These are phyloP conservation scores for Malurus alboscapulatus DNA, from an alignment of 2,113 vertebrate genomes.

Conservation along the genomic window DNA sequence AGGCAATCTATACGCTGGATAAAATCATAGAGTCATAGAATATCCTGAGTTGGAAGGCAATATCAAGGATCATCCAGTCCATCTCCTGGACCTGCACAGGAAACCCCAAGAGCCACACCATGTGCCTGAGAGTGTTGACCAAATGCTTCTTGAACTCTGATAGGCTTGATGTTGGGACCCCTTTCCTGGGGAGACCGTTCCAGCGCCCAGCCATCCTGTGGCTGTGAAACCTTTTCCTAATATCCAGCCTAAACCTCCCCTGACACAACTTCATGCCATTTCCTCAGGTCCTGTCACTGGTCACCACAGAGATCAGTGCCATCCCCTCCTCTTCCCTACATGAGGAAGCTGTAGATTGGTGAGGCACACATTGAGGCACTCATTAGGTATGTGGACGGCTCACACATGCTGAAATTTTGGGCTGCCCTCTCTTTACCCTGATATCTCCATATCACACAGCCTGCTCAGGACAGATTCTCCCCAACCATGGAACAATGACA, in stretches of 20 bases:
- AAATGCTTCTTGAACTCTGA: not conserved
- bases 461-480: not conserved
- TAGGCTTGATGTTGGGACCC: not conserved
- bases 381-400: not conserved
- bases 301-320: not conserved
- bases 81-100: not conserved
- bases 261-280: not conserved
- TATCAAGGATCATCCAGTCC: not conserved
- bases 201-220: rapidly evolving
- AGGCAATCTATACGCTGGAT: not conserved
- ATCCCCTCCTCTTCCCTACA: not conserved
- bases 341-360: not conserved
- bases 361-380: not conserved
- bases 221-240: not conserved
- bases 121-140: not conserved
- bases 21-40: not conserved
- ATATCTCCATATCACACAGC: not conserved
- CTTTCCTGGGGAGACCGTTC: not conserved
- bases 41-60: not conserved
- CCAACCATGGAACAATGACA: not conserved
- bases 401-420: not conserved
- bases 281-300: not conserved
- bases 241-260: not conserved
- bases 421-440: not conserved
- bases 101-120: not conserved